Conservation (phyloP, 2,113 vertebrate genomes). For the Puma concolor region DNA sequence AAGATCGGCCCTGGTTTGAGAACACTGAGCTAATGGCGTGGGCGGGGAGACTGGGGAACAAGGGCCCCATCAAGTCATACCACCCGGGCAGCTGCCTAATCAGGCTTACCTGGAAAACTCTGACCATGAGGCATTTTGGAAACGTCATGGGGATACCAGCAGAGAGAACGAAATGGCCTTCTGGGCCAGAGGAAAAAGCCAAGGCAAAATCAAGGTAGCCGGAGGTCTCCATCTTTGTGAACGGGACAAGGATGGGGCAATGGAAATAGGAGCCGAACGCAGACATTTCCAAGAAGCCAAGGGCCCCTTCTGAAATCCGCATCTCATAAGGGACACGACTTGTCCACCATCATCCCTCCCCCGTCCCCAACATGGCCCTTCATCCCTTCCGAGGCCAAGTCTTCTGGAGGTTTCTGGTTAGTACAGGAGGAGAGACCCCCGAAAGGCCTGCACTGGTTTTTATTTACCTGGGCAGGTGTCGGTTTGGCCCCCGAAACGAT, state of each 20-base stretch:
- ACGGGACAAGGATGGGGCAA: background rate
- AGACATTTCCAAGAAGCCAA: background rate
- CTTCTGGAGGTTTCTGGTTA: background rate
- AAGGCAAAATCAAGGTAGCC: background rate
- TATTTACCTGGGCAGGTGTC: conserved; percentile 51
- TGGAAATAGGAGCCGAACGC: background rate
- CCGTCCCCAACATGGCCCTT: background rate
- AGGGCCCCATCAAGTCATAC: background rate
- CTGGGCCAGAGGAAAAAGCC: background rate
- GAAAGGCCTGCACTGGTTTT: background rate
- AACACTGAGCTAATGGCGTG: background rate
- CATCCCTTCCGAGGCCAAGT: background rate
- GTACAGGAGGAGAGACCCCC: background rate
- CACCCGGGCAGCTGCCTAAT: background rate
- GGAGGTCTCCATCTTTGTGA: background rate
- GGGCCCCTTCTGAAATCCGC: background rate
- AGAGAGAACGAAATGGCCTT: background rate
- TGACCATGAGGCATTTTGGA: background rate
- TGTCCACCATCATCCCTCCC: background rate
- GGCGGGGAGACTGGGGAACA: background rate
- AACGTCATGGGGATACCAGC: background rate
- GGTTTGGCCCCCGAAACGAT: background rate
- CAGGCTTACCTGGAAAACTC: background rate
- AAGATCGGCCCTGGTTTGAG: background rate
- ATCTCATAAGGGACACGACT: background rate